Evolutionary conservation across 2,113 vertebrate species (phyloP).

Genomic region (Indri indri): DNA sequence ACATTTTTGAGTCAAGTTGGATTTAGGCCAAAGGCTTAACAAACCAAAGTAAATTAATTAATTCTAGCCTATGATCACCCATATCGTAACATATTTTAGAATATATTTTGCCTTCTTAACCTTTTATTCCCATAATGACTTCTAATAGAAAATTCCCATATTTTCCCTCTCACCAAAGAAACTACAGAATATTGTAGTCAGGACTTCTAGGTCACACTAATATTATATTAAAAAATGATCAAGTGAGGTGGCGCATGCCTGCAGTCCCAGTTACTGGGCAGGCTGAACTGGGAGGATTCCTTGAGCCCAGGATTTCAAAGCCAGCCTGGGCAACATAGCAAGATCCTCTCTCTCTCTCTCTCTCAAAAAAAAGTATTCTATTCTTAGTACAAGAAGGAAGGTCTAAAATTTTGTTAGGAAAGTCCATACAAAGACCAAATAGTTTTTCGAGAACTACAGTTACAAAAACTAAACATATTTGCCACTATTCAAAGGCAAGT

Average conservation of each 20-base stretch:
- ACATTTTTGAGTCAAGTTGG: not conserved
- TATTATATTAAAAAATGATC: not conserved
- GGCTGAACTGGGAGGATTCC: not conserved
- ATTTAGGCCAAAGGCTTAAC: not conserved
- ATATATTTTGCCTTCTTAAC: not conserved
- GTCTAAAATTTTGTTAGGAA: not conserved
- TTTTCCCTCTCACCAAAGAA: not conserved
- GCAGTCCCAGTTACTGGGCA: not conserved
- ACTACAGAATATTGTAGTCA: not conserved
- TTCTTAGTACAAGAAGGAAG: not conserved
- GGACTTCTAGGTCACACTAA: not conserved
- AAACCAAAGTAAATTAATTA: constrained; percentile 15
- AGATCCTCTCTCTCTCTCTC: not conserved
- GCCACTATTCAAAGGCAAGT: not conserved
- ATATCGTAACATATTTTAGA: not conserved
- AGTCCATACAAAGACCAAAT: not conserved
- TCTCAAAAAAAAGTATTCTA: not conserved
- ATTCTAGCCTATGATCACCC: not conserved
- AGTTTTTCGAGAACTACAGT: not conserved
- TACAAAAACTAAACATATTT: not conserved
- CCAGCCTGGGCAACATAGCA: not conserved
- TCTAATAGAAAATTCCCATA: not conserved
- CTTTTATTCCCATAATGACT: not conserved
- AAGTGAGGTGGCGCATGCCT: not conserved
- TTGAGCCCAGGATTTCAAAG: not conserved